These are phyloP conservation scores for Silurus lanzhouensis DNA, from an alignment of 2,797 vertebrate species.

Conservation along the genomic window DNA sequence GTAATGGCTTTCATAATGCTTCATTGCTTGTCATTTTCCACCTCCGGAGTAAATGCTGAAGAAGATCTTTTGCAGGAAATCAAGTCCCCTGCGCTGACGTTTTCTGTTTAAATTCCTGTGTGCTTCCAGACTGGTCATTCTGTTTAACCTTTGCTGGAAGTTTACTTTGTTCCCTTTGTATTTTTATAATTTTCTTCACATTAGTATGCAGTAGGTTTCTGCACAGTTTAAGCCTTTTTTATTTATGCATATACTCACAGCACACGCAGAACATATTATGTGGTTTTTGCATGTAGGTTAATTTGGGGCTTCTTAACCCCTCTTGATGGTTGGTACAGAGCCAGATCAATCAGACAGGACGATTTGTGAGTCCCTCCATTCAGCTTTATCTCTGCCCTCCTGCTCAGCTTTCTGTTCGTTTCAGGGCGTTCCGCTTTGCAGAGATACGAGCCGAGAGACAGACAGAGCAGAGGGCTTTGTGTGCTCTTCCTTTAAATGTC, in stretches of 20 bases:
- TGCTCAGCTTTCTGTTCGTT: constrained; percentile 31
- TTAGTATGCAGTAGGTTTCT: not conserved
- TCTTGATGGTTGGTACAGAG: constrained; percentile 28
- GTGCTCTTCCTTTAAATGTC: constrained; percentile 36
- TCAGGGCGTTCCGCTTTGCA: constrained; percentile 37
- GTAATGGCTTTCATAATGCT: constrained; percentile 1
- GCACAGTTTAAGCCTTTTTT: not conserved
- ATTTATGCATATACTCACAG: not conserved
- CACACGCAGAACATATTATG: not conserved
- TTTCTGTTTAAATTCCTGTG: constrained; percentile 16
- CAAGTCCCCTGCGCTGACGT: not conserved
- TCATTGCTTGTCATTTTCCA: constrained; percentile 7
- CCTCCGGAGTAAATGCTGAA: constrained; percentile 4
- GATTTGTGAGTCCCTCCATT: constrained; percentile 34
- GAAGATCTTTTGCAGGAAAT: constrained; percentile 15
- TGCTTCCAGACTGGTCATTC: constrained; percentile 16
- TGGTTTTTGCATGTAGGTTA: not conserved
- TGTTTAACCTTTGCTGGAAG: constrained; percentile 14
- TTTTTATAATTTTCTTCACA: not conserved
- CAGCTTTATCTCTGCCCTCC: constrained; percentile 35
- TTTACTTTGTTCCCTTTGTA: not conserved
- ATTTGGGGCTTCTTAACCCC: constrained; percentile 26
- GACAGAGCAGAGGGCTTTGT: constrained; percentile 27
- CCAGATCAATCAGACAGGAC: constrained; percentile 31
- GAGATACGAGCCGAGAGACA: constrained; percentile 38